These are phyloP conservation scores for Scaptomyza polygonia DNA, from an alignment of 2,888 invertebrate species.

Conservation along the genomic window DNA sequence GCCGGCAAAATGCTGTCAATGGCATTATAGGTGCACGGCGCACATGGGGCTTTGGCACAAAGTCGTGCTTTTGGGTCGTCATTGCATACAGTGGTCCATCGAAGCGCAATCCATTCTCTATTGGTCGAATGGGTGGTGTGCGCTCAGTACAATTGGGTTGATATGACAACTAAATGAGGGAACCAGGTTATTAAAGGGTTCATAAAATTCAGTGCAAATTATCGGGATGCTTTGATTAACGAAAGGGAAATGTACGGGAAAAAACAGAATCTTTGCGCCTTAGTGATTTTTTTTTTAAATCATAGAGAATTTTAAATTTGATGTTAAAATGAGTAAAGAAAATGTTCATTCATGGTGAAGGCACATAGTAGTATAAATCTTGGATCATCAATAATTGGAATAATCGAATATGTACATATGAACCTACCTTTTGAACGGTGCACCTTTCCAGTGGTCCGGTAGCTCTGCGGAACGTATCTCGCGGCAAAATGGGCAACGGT, in stretches of 20 bases:
- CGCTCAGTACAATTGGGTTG: constrained; percentile 86
- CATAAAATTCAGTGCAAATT: no score
- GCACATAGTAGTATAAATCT: no score
- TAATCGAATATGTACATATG: not conserved
- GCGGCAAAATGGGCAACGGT: constrained; percentile 75
- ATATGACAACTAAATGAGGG: constrained; percentile 85
- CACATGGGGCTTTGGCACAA: constrained; percentile 87
- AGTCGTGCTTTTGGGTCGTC: constrained; percentile 91
- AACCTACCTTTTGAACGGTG: constrained; percentile 81
- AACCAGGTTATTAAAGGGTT: not conserved
- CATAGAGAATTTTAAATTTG: no score
- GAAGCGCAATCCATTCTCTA: constrained; percentile 87
- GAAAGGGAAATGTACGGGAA: not conserved
- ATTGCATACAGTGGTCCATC: constrained; percentile 89
- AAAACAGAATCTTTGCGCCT: no score
- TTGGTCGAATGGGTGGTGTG: constrained; percentile 86
- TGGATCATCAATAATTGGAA: not conserved
- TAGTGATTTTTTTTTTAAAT: no score
- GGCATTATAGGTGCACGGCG: constrained; percentile 77
- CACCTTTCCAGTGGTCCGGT: constrained; percentile 78
- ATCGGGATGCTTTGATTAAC: no score
- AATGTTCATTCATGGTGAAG: no score
- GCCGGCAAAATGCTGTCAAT: constrained; percentile 70
- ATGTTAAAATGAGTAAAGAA: no score
- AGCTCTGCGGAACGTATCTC: constrained; percentile 69